Evolutionary conservation across 2,888 invertebrate species (phyloP), one percentile per base, ranked within the genome.

Genomic region (Archips crataeganus): DNA sequence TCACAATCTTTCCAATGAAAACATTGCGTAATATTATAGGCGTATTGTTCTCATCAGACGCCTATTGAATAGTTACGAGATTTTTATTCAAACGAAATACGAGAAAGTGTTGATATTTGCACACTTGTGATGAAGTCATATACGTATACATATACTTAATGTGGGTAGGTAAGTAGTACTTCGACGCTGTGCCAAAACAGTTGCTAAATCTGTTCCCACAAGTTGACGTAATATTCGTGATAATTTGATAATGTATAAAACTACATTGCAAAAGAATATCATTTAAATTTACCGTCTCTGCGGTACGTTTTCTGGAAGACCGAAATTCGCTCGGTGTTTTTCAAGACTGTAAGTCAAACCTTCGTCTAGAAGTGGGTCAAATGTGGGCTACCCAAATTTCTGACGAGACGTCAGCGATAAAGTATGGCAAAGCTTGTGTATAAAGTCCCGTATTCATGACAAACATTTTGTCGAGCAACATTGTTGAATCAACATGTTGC

Each of bases 91-190:
- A 67, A 72, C 34, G 23, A 11, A 60, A 23, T 54, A 61, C 60
- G 66, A 45, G 72, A 72, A 67, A 72, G 72, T 72, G 13, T 32
- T 39, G 23, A 72, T 72, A 72, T 72, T 62, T 61, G 54, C 62
- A 57, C 61, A 72, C 47, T n/a, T 51, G 11, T 4, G 47, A 9
- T 60, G 42, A 60, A 23, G 59, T 11, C 10, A 9, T 59, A 59
- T 61, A 49, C 61, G 23, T 60, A 11, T n/a, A 49, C 13, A n/a
- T 49, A 45, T 45, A 39, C 39, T 6, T 4, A 39, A 39, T 6
- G n/a, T 49, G n/a, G n/a, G 49, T 59, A 39, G n/a, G n/a, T n/a
- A n/a, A n/a, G n/a, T n/a, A n/a, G 47, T 36, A 47, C n/a, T 62
- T 23, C 10, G 11, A 47, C 5, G 47, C 8, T 23, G 63, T 63